Conservation (phyloP, 1,140 invertebrate species). For the Penaeus indicus region DNA sequence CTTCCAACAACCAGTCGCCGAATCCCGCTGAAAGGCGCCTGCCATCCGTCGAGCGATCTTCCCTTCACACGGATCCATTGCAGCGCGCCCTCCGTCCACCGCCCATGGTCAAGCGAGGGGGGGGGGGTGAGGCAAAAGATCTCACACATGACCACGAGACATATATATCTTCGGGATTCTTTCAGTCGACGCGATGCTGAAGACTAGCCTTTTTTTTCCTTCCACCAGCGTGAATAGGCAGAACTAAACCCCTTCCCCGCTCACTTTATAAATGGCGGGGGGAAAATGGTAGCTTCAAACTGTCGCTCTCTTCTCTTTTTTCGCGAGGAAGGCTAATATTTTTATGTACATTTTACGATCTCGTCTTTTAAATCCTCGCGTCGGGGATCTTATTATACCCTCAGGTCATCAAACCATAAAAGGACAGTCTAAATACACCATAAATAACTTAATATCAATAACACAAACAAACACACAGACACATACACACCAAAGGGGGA, state of each 20-base stretch:
- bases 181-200: background rate
- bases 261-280: constrained; percentile 1
- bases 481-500: too few relatives aligned
- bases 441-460: constrained; percentile 43
- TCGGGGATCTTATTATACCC: constrained; percentile 18
- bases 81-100: too few relatives aligned
- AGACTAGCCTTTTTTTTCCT: constrained; percentile 33
- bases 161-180: too few relatives aligned
- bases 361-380: constrained; percentile 28
- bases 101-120: too few relatives aligned
- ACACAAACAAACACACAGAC: background rate
- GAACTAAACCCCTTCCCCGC: background rate
- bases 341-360: constrained; percentile 29
- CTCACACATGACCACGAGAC: too few relatives aligned
- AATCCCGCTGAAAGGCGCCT: too few relatives aligned
- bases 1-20: too few relatives aligned
- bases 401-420: constrained; percentile 46
- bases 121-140: too few relatives aligned
- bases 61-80: too few relatives aligned
- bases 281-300: constrained; percentile 38
- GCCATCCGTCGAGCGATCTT: too few relatives aligned
- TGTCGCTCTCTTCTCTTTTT: background rate
- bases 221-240: constrained; percentile 11
- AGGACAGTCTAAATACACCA: constrained; percentile 16
- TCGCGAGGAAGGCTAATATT: constrained; percentile 18